Conservation (phyloP, 2,888 invertebrate genomes). For the Pollenia griseotomentosa region DNA sequence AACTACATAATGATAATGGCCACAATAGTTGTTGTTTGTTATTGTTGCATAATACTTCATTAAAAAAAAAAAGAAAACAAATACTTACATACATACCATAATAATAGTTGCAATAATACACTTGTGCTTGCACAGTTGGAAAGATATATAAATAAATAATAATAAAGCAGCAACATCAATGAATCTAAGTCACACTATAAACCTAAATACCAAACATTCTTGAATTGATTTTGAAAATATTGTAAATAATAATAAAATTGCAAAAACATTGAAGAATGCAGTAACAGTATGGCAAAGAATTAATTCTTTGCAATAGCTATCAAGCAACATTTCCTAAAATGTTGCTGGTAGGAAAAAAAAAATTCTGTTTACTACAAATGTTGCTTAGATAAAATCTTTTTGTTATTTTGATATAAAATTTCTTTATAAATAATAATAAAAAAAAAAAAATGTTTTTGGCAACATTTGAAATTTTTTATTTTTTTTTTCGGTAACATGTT, state of each 20-base stretch:
- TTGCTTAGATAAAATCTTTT: no score
- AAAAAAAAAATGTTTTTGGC: not conserved
- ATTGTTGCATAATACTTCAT: slow-evolving; percentile 57
- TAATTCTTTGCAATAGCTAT: not conserved
- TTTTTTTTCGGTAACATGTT: no score
- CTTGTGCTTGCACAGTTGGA: slow-evolving; percentile 4
- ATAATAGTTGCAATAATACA: slow-evolving; percentile 31
- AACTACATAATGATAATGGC: slow-evolving; percentile 52
- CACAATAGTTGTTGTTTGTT: slow-evolving; percentile 53
- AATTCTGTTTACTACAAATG: no score
- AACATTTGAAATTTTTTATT: not conserved
- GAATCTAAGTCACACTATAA: slow-evolving; percentile 70
- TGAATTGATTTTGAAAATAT: slow-evolving; percentile 66
- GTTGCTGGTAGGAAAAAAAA: not conserved
- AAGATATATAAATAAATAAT: slow-evolving; percentile 47
- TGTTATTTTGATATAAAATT: no score
- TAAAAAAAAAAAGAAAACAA: not conserved
- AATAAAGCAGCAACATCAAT: slow-evolving; percentile 43
- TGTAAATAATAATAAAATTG: slow-evolving; percentile 38
- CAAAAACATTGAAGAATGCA: slow-evolving; percentile 43
- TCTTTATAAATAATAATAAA: no score
- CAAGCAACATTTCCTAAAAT: not conserved
- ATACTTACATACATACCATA: slow-evolving; percentile 21
- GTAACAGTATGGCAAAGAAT: slow-evolving; percentile 17
- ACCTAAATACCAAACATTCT: slow-evolving; percentile 71